These are phyloP conservation scores for Catagonus wagneri DNA, from an alignment of 2,113 vertebrate genomes.

Conservation along the genomic window DNA sequence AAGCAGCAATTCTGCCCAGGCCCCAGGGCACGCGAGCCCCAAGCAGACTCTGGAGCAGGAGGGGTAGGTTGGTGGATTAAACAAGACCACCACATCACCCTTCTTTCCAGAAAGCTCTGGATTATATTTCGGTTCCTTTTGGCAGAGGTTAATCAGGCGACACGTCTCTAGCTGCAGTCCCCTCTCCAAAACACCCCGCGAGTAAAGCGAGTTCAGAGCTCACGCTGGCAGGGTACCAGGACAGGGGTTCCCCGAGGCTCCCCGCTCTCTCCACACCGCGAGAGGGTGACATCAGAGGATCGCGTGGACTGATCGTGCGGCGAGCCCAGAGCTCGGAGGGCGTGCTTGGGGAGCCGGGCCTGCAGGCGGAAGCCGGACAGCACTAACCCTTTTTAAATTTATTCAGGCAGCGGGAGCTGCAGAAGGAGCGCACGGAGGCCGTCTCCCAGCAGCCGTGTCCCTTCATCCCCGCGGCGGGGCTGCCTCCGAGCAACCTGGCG, in stretches of 20 bases:
- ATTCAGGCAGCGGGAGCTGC: slow-evolving; percentile 96
- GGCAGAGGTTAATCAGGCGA: neutral
- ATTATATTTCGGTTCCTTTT: neutral
- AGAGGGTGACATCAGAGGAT: slow-evolving; percentile 55
- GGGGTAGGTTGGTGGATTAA: neutral
- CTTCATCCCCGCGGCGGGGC: slow-evolving; percentile 93
- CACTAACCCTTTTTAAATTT: slow-evolving; percentile 95
- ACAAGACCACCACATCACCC: neutral
- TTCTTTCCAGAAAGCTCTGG: neutral
- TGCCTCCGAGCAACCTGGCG: slow-evolving; percentile 78
- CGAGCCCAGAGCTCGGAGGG: slow-evolving; percentile 22
- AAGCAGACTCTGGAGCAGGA: neutral
- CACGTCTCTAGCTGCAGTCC: neutral
- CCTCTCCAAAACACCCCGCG: neutral
- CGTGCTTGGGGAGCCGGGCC: slow-evolving; percentile 7
- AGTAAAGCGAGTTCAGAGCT: neutral
- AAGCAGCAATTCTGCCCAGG: neutral
- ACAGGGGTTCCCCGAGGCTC: slow-evolving; percentile 49
- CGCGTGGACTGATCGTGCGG: slow-evolving; percentile 72
- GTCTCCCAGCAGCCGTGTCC: slow-evolving; percentile 96
- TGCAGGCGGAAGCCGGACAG: slow-evolving; percentile 64
- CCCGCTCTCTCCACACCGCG: slow-evolving; percentile 39
- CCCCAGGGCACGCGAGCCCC: neutral
- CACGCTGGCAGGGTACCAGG: neutral
- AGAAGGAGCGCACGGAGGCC: slow-evolving; percentile 93